These are phyloP conservation scores for Drosophila nasuta DNA, from an alignment of 1,140 invertebrate species.

Conservation along the genomic window DNA sequence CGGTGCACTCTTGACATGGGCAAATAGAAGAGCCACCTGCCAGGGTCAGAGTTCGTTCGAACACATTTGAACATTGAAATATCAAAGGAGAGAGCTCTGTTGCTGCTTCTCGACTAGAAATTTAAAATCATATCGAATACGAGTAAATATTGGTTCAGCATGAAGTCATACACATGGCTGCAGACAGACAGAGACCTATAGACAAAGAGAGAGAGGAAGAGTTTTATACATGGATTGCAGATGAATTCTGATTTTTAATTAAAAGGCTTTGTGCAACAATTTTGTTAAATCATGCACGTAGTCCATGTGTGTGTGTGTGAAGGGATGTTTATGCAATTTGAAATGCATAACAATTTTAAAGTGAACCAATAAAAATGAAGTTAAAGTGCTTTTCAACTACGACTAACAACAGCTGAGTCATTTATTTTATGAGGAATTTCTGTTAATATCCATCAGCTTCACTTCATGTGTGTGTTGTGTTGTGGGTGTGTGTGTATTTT, in stretches of 20 bases:
- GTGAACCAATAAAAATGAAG: slow-evolving; percentile 22
- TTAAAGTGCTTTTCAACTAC: slow-evolving; percentile 14
- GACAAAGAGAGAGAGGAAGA: neutral
- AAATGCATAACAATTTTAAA: slow-evolving; percentile 28
- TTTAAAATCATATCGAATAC: slow-evolving; percentile 22
- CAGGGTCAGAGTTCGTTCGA: slow-evolving; percentile 16
- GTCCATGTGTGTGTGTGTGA: neutral
- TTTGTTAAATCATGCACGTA: slow-evolving; percentile 45
- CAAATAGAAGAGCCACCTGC: slow-evolving; percentile 13
- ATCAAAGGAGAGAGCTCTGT: slow-evolving; percentile 5
- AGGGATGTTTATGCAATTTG: neutral
- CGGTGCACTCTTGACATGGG: slow-evolving; percentile 25
- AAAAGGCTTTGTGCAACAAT: slow-evolving; percentile 28
- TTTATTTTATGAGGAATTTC: slow-evolving; percentile 57
- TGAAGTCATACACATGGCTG: neutral
- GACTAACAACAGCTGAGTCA: slow-evolving; percentile 56
- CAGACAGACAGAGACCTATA: neutral
- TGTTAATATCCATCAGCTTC: slow-evolving; percentile 42
- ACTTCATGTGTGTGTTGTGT: neutral
- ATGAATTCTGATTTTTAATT: slow-evolving; percentile 30
- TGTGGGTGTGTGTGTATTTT: slow-evolving; percentile 10
- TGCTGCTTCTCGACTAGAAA: slow-evolving; percentile 8
- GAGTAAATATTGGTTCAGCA: slow-evolving; percentile 15
- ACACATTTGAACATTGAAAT: slow-evolving; percentile 8
- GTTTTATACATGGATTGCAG: slow-evolving; percentile 6